A percentile compares a stretch with the other conserved stretches of the same genome.
Conservation (phyloP, 2,797 vertebrate species). For the Zalophus californianus region DNA sequence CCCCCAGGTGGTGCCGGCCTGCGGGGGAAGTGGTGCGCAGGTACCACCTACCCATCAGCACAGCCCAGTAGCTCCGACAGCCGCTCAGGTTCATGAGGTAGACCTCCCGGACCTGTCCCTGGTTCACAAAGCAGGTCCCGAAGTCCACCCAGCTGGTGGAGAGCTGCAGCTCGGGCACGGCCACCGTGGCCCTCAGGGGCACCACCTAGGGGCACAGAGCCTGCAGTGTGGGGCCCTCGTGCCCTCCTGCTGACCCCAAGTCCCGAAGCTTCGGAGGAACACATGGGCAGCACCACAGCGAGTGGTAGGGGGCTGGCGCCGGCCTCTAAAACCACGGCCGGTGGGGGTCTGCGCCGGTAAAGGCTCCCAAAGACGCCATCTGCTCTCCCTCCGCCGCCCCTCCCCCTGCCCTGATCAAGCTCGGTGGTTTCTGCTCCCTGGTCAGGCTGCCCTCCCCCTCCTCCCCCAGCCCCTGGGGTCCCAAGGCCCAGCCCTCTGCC, state of each 20-base stretch:
- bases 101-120: conserved; percentile 87
- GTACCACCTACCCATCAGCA: conserved; percentile 87
- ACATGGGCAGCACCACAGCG: rapidly evolving
- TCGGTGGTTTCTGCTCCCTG: too few species aligned
- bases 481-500: not conserved
- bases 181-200: conserved; percentile 89
- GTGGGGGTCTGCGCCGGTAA: not conserved
- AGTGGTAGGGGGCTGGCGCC: not conserved
- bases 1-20: not conserved
- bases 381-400: too few species aligned
- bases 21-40: rapidly evolving
- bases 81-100: conserved; percentile 89
- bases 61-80: conserved; percentile 92
- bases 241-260: not conserved
- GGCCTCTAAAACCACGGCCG: not conserved
- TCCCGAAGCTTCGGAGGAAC: not conserved
- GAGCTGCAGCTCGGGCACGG: conserved; percentile 89
- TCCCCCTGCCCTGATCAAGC: not conserved
- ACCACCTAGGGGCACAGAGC: conserved; percentile 87
- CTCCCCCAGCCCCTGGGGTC: not conserved
- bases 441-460: too few species aligned
- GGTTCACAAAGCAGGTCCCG: conserved; percentile 90
- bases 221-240: rapidly evolving
- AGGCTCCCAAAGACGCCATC: not conserved
- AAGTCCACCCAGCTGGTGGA: conserved; percentile 91